Evolutionary conservation across 2,888 invertebrate genomes (phyloP), one percentile per base, ranked within the genome.

Genomic region (Philereme transversata): DNA sequence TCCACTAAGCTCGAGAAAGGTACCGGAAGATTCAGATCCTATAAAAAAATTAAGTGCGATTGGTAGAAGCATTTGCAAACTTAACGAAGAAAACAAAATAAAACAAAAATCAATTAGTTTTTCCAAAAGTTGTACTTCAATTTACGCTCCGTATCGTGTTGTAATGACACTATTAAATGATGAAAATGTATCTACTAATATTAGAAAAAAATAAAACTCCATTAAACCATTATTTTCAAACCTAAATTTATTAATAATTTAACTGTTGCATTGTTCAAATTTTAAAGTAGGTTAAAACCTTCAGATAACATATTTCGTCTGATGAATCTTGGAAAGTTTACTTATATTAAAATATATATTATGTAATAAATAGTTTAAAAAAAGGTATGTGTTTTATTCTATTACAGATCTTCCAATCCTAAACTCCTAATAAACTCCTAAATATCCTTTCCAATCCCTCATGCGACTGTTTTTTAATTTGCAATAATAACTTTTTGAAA

Each of bases 31-130:
- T 60, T 72, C 76, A 4, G 87, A 87, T 68, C 80, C 88, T 9
- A 82, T 88, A 35, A 87, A 89, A 74, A 91, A 92, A 68, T 67
- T 92, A 60, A 91, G 88, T 60, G 92, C 92, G 33, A 79, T 91
- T 60, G 92, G 92, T 63, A 87, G 77, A 66, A 90, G 85, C 74
- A 91, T 92, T 74, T 86, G 85, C 68, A 89, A 88, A 69, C 74
- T 90, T 48, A 83, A 83, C 59, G 84, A 84, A 64, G 88, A 88
- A 74, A 84, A 73, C 68, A 82, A 73, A 72, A 71, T 67, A 48
- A 87, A 86, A 74, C 83, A 80, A 69, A 88, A 89, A 72, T 74
- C 82, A 34, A 85, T 87, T 65, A 78, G 78, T 4, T 86, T 90
- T 75, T 88, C 91, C 5, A 88, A 90, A 72, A 89, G 85, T 73